Percentiles rank a stretch among this genome's conserved stretches.
phyloP scores from a whole-genome alignment of 1,140 invertebrate species.

The Lepidostoma basale region DNA sequence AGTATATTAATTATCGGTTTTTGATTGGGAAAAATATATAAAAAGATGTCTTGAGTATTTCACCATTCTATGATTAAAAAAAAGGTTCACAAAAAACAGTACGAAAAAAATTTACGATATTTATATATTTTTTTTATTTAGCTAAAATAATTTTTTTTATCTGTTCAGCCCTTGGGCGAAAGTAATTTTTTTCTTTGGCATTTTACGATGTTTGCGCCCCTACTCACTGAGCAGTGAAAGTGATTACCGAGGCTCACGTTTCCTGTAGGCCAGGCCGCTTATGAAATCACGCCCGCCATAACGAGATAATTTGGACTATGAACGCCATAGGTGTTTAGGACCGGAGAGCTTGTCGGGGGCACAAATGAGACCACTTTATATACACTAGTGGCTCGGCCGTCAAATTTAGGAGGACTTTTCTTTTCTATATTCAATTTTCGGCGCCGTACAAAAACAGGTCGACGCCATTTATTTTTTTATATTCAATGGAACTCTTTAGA shows the following conservation, averaged over 20 bases:
- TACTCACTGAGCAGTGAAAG: neutral
- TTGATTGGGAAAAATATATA: too few species aligned
- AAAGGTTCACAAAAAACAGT: too few species aligned
- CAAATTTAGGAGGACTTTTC: neutral
- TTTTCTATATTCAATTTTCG: too few species aligned
- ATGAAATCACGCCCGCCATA: constrained; percentile 43
- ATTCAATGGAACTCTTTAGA: too few species aligned
- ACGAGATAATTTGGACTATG: constrained; percentile 40
- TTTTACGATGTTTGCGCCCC: neutral
- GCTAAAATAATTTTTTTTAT: neutral
- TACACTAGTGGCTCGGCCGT: neutral
- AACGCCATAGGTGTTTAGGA: constrained; percentile 36
- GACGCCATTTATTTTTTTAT: too few species aligned
- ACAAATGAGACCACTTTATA: constrained; percentile 22
- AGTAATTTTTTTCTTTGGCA: neutral
- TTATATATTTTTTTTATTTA: neutral
- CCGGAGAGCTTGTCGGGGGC: constrained; percentile 1
- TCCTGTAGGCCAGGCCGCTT: constrained; percentile 16
- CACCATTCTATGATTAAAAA: too few species aligned
- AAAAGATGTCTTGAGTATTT: too few species aligned
- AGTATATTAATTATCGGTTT: too few species aligned
- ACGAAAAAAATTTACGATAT: too few species aligned
- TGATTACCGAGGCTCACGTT: constrained; percentile 10
- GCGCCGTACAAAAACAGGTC: too few species aligned
- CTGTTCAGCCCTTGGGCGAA: too few species aligned